Conservation (phyloP, 2,888 invertebrate genomes). For the Archips crataeganus region DNA sequence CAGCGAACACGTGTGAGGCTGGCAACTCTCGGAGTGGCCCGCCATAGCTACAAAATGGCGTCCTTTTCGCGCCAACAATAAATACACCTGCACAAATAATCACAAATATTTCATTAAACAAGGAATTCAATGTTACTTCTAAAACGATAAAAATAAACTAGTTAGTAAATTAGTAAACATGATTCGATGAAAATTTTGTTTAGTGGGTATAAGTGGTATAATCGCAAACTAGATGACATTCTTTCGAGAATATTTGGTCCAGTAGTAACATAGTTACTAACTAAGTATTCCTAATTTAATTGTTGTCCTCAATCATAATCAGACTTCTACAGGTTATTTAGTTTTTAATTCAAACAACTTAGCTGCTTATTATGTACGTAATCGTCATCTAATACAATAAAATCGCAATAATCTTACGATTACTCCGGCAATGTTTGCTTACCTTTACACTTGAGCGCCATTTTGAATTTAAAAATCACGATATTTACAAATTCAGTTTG, state of each 20-base stretch:
- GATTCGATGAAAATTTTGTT: neutral
- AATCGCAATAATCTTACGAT: neutral
- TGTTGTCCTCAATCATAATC: neutral
- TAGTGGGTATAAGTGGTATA: too few relatives aligned
- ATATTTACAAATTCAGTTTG: neutral
- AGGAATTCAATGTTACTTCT: neutral
- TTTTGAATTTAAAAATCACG: slow-evolving; percentile 23
- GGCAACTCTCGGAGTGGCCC: slow-evolving; percentile 69
- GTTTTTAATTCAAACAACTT: neutral
- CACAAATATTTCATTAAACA: neutral
- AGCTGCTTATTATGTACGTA: neutral
- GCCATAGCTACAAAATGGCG: slow-evolving; percentile 77
- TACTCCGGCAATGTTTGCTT: neutral
- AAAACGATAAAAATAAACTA: neutral
- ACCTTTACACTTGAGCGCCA: slow-evolving; percentile 41
- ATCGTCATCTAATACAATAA: neutral
- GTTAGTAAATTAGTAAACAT: too few relatives aligned
- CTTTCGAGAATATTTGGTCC: neutral
- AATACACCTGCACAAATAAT: slow-evolving; percentile 63
- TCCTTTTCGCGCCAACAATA: slow-evolving; percentile 75
- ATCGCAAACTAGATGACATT: neutral
- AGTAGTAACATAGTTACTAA: neutral
- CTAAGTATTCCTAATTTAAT: too few relatives aligned
- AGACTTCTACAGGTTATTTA: neutral
- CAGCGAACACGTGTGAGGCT: slow-evolving; percentile 71